These are phyloP conservation scores for Penaeus chinensis DNA, from an alignment of 1,140 invertebrate genomes.

Conservation along the genomic window DNA sequence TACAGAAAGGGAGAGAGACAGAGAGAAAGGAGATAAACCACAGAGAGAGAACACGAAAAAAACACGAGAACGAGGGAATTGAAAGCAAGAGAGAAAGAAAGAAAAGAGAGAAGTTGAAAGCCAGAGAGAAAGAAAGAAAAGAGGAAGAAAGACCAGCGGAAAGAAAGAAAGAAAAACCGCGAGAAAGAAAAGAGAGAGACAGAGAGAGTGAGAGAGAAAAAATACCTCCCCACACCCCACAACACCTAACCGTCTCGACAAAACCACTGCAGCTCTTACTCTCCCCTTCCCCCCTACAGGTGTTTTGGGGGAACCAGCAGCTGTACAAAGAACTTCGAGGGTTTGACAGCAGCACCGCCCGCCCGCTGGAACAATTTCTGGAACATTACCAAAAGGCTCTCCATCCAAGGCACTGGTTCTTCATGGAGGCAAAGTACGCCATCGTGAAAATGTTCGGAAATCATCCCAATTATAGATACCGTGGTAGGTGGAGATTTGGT, in stretches of 20 bases:
- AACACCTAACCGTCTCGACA: not conserved
- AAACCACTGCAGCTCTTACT: not conserved
- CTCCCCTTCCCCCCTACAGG: conserved; percentile 22
- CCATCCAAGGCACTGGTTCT: conserved; percentile 59
- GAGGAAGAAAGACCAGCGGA: no score
- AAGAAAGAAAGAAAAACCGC: no score
- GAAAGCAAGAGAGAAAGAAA: no score
- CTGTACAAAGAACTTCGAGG: conserved; percentile 45
- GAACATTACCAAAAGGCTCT: conserved; percentile 53
- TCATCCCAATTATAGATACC: conserved; percentile 50
- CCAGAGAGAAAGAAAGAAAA: no score
- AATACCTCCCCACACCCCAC: no score
- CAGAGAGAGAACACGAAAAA: no score
- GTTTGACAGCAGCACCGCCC: conserved; percentile 33
- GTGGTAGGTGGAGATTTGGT: conserved; percentile 30
- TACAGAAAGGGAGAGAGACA: no score
- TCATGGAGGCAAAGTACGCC: conserved; percentile 61
- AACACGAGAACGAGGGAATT: no score
- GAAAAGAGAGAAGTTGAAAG: no score
- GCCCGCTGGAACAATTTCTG: conserved; percentile 52
- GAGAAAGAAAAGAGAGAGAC: no score
- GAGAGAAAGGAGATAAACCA: no score
- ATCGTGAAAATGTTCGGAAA: conserved; percentile 59
- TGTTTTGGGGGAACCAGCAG: conserved; percentile 57
- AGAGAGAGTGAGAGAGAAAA: no score